Percentiles rank a stretch among this genome's conserved stretches.
phyloP scores from a whole-genome alignment of 23 tunicate genomes.

The Styela clava region DNA sequence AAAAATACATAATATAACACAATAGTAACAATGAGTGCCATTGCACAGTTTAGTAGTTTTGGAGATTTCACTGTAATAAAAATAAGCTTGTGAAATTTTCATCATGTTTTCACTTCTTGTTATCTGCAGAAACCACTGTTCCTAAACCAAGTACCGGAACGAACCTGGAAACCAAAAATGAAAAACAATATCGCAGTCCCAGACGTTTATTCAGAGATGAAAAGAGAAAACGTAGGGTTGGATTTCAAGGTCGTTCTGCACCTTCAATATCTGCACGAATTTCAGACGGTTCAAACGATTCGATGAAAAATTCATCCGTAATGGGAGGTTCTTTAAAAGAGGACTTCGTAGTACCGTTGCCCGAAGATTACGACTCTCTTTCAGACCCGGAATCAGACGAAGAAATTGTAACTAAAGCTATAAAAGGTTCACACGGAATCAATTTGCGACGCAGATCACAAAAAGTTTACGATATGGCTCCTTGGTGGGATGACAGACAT shows the following conservation, averaged over 20 bases:
- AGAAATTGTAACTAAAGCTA: slow-evolving; percentile 56
- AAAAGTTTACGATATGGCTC: slow-evolving; percentile 55
- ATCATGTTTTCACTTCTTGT: too few relatives aligned
- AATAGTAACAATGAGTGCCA: too few relatives aligned
- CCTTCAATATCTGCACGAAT: slow-evolving; percentile 44
- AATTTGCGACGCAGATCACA: slow-evolving; percentile 44
- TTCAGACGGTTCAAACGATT: slow-evolving; percentile 6
- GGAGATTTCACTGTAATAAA: too few relatives aligned
- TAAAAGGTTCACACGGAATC: slow-evolving; percentile 55
- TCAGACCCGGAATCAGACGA: slow-evolving; percentile 82
- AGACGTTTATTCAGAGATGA: background rate
- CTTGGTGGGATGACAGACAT: slow-evolving; percentile 63
- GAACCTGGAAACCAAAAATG: background rate
- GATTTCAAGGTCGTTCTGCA: background rate
- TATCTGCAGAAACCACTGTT: too few relatives aligned
- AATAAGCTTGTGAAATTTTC: too few relatives aligned
- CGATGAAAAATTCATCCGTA: background rate
- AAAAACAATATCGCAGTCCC: background rate
- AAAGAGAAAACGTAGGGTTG: background rate
- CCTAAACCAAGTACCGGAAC: background rate
- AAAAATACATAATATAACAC: too few relatives aligned
- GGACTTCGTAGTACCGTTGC: background rate
- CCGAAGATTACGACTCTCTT: slow-evolving; percentile 58
- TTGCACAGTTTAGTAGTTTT: too few relatives aligned
- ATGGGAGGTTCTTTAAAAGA: background rate